A percentile compares a stretch with the other conserved stretches of the same genome.
These are phyloP conservation scores for Drosophila orosa DNA, from an alignment of 1,140 invertebrate genomes.

Conservation along the genomic window DNA sequence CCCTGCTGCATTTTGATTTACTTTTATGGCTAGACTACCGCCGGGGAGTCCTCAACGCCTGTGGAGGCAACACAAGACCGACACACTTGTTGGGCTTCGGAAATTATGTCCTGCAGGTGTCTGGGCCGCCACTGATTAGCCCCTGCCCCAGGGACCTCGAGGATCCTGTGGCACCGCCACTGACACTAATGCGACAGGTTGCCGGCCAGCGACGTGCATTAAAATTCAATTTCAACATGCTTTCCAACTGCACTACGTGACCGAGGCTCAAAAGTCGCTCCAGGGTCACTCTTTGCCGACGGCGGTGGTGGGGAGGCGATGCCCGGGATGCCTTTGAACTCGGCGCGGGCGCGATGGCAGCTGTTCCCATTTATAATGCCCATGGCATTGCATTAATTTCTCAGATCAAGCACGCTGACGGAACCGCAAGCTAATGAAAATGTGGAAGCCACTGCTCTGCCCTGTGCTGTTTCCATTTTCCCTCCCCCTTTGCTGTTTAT, in stretches of 20 bases:
- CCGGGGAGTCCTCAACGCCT: constrained; percentile 16
- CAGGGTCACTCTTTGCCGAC: constrained; percentile 28
- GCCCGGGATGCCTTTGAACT: constrained; percentile 25
- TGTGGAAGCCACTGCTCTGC: constrained; percentile 26
- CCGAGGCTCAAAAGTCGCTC: constrained; percentile 48
- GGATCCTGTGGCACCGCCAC: constrained; percentile 9
- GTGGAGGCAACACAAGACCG: constrained; percentile 32
- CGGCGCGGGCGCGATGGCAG: constrained; percentile 39
- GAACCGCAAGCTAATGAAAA: constrained; percentile 75
- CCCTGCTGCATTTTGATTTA: constrained; percentile 79
- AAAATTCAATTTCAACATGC: constrained; percentile 77
- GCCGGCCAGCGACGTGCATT: constrained; percentile 52
- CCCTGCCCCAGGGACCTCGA: constrained; percentile 21
- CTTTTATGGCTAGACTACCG: constrained; percentile 74
- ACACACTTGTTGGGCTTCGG: constrained; percentile 69
- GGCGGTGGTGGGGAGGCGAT: not conserved
- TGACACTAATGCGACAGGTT: constrained; percentile 75
- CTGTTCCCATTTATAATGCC: constrained; percentile 70
- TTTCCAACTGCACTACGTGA: constrained; percentile 71
- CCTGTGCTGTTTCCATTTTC: not conserved
- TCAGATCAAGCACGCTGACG: constrained; percentile 71
- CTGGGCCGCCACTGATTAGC: constrained; percentile 73
- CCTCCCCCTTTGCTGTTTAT: not conserved
- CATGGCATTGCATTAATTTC: constrained; percentile 78
- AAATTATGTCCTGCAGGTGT: constrained; percentile 78